Conservation (phyloP, 2,888 invertebrate genomes). For the Epinotia demarniana region DNA sequence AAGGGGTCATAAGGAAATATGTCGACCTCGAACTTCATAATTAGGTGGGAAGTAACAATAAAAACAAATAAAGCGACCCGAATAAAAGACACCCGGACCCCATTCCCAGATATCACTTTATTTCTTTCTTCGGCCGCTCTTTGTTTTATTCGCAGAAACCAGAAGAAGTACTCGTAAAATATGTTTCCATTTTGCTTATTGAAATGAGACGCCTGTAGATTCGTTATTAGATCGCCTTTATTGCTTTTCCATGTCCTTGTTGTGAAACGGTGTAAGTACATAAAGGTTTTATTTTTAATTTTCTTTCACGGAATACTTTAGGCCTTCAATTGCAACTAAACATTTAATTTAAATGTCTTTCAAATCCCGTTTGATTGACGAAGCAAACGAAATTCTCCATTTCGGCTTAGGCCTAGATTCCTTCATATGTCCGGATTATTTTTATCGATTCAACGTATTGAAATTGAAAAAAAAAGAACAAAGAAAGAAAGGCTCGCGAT, state of each 20-base stretch:
- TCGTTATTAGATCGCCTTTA: neutral
- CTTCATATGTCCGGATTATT: no score
- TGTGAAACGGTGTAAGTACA: neutral
- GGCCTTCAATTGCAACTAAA: no score
- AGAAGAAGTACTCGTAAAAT: neutral
- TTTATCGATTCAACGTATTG: no score
- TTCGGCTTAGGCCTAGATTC: no score
- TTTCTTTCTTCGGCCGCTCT: slow-evolving; percentile 38
- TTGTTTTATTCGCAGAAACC: neutral
- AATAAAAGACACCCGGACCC: slow-evolving; percentile 46
- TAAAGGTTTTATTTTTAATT: neutral
- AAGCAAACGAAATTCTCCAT: no score
- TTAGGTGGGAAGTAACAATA: slow-evolving; percentile 46
- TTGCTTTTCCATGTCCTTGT: neutral
- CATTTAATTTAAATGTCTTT: no score
- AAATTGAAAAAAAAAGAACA: no score
- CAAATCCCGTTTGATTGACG: no score
- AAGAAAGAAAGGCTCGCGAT: no score
- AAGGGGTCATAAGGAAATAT: slow-evolving; percentile 24
- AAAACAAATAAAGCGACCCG: slow-evolving; percentile 47
- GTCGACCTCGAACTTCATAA: slow-evolving; percentile 44
- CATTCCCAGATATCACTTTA: slow-evolving; percentile 44
- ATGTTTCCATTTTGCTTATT: slow-evolving; percentile 5
- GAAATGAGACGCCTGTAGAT: neutral
- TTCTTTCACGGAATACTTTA: no score